Percentiles rank a stretch among this genome's conserved stretches.
Evolutionary conservation across 2,888 invertebrate species (phyloP).

Genomic region (Temnothorax unifasciatus): DNA sequence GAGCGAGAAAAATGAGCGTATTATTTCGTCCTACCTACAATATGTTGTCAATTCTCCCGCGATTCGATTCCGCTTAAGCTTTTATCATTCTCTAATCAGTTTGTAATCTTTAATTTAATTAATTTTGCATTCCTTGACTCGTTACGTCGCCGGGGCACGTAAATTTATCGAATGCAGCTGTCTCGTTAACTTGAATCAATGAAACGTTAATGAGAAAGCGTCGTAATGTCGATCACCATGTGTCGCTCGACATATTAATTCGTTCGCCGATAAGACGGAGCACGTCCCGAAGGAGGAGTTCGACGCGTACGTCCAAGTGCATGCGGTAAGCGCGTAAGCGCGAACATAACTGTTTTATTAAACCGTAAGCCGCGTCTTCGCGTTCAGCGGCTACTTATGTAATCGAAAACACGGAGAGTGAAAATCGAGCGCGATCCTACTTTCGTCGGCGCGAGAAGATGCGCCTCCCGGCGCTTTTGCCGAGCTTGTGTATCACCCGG

Average conservation of each 20-base stretch:
- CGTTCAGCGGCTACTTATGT: slow-evolving; percentile 78
- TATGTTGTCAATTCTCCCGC: not conserved
- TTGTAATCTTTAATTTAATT: slow-evolving; percentile 8
- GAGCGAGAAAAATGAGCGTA: not conserved
- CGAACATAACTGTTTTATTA: slow-evolving; percentile 84
- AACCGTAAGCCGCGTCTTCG: slow-evolving; percentile 80
- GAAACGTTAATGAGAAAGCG: not conserved
- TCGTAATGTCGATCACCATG: not conserved
- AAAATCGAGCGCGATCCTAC: slow-evolving; percentile 84
- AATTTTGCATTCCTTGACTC: not conserved
- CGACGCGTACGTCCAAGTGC: slow-evolving; percentile 17
- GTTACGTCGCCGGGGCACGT: no score
- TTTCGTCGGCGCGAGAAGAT: slow-evolving; percentile 82
- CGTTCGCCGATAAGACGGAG: slow-evolving; percentile 19
- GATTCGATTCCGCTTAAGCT: not conserved
- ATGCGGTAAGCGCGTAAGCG: slow-evolving; percentile 78
- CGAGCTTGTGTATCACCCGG: slow-evolving; percentile 70
- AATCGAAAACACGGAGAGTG: slow-evolving; percentile 86
- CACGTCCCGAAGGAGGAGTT: slow-evolving; percentile 18
- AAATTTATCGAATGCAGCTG: not conserved
- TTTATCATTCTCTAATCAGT: not conserved
- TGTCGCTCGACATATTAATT: not conserved
- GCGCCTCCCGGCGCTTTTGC: slow-evolving; percentile 74
- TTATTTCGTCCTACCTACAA: not conserved
- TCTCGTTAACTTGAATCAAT: not conserved